Base-by-base conservation (phyloP, 2,888 invertebrate genomes). In the Chesias legatella region DNA sequence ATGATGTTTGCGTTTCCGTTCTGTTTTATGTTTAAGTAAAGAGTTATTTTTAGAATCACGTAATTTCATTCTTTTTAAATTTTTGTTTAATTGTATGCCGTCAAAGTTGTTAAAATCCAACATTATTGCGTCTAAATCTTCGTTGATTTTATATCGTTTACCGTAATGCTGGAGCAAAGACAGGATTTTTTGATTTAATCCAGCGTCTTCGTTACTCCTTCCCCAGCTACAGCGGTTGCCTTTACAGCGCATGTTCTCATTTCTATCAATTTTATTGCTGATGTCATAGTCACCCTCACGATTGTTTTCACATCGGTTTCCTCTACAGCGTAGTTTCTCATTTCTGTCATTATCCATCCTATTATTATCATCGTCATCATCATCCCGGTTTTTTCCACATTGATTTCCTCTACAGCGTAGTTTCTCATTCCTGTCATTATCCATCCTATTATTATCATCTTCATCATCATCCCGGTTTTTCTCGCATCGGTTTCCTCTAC, bases 91-190 rank as follows among this genome's bases (percentile, higher is more conserved):
- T 7, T 42, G 10, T 22, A 43, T 38, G 2, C 43, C 40, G 6
- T 58, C 52, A 27, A 62, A 42, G 22, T 67, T 49, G 0, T 60
- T 43, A 4, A 63, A 11, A 25, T 66, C 62, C 0, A 76, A 36
- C n/a, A 76, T 57, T 11, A 73, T 48, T 1, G 68, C 65, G 23
- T 73, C 70, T 33, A 72, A 34, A 9, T 73, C 51, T 7, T 69
- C 51, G 27, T 49, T 63, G 8, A 71, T 25, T 52, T 59, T 58
- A 11, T 60, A 57, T 37, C 50, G 62, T 10, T 58, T 56, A 7
- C 56, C 49, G 10, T 42, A 33, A 3, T 35, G 30, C 17, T 54
- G 51, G 3, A 53, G 34, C 8, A 40, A 21, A 0, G 21, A 30
- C 30, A 22, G 36, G 1, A 46, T 27, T 35, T 17, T n/a, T 10